Conservation (phyloP, 2,888 invertebrate genomes). For the Operophtera brumata region DNA sequence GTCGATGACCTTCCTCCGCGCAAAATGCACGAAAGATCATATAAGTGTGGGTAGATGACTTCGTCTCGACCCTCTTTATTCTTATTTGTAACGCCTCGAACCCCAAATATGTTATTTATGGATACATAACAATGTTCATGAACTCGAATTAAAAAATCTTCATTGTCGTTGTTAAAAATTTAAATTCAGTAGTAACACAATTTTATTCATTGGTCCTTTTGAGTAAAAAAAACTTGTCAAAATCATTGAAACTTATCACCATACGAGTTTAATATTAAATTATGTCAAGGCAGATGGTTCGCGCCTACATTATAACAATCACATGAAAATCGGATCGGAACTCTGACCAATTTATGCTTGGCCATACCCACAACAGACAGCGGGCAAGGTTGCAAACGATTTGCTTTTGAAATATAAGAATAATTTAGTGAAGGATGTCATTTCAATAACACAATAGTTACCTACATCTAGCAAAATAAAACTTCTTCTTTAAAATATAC, state of each 20-base stretch:
- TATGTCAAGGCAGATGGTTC: slow-evolving; percentile 30
- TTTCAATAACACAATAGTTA: slow-evolving; percentile 8
- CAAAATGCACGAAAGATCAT: slow-evolving; percentile 64
- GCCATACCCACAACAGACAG: slow-evolving; percentile 17
- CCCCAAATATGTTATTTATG: slow-evolving; percentile 42
- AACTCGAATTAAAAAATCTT: slow-evolving; percentile 16
- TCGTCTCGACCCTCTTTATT: slow-evolving; percentile 52
- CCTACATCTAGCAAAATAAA: neutral
- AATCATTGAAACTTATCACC: slow-evolving; percentile 19
- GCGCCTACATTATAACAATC: slow-evolving; percentile 25
- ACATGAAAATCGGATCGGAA: slow-evolving; percentile 26
- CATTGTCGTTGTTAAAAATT: slow-evolving; percentile 4
- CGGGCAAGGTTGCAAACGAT: slow-evolving; percentile 21
- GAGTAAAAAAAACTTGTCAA: slow-evolving; percentile 3
- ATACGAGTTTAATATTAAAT: slow-evolving; percentile 27
- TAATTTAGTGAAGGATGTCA: slow-evolving; percentile 12
- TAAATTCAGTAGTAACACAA: neutral
- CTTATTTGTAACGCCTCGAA: slow-evolving; percentile 46
- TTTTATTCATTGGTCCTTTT: neutral
- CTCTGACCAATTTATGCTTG: slow-evolving; percentile 21
- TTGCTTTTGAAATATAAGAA: slow-evolving; percentile 20
- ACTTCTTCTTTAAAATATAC: neutral
- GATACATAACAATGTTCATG: slow-evolving; percentile 33
- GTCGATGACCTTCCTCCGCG: slow-evolving; percentile 62
- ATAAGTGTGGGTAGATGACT: slow-evolving; percentile 49